Conservation (phyloP, 2,797 vertebrate genomes). For the Anniella stebbinsi region DNA sequence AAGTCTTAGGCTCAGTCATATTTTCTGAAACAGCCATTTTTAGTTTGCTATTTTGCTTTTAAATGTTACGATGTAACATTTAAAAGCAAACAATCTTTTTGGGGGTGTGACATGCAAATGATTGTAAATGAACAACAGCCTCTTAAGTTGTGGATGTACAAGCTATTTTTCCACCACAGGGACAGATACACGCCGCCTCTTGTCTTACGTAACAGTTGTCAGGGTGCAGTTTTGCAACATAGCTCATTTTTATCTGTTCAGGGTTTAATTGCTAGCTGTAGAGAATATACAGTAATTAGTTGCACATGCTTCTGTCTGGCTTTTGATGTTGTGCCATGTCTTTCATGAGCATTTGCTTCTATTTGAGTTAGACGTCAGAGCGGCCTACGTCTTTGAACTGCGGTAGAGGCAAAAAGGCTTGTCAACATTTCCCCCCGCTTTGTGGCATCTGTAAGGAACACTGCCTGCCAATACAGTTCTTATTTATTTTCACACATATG, state of each 20-base stretch:
- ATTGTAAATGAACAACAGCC: conserved; percentile 19
- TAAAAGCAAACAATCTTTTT: conserved; percentile 15
- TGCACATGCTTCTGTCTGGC: neutral
- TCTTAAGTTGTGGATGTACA: neutral
- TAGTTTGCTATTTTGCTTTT: neutral
- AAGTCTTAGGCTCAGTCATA: neutral
- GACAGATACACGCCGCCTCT: neutral
- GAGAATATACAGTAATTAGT: conserved; percentile 36
- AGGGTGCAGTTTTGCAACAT: conserved; percentile 3
- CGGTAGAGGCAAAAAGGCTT: conserved; percentile 24
- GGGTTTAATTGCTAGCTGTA: conserved; percentile 33
- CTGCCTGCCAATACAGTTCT: conserved; percentile 30
- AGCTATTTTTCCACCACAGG: neutral
- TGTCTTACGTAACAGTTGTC: conserved; percentile 31
- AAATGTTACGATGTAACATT: neutral
- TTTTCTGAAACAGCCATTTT: neutral
- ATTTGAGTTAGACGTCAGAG: conserved; percentile 42
- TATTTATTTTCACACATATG: conserved; percentile 20
- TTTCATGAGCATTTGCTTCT: conserved; percentile 35
- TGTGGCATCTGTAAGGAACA: conserved; percentile 13
- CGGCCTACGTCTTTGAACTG: conserved; percentile 47
- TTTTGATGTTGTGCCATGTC: conserved; percentile 44
- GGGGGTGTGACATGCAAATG: neutral
- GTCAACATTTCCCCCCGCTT: neutral
- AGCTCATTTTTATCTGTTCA: conserved; percentile 17